A percentile compares a stretch with the other conserved stretches of the same genome.
phyloP scores from a whole-genome alignment of 2,888 invertebrate genomes.

The Amiota communis region DNA sequence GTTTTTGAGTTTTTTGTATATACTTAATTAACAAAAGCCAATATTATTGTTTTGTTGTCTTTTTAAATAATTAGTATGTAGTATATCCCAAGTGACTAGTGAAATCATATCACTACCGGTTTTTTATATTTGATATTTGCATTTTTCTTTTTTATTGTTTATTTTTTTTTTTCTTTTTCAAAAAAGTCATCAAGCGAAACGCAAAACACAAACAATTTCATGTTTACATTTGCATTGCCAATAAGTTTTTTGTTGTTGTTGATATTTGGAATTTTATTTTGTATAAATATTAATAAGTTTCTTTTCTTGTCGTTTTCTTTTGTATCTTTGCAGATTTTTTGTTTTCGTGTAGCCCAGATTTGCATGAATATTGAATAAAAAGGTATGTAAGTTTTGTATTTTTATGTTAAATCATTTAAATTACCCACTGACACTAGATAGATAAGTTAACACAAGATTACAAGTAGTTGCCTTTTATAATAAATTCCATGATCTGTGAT shows the following conservation, averaged over 20 bases:
- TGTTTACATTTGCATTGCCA: slow-evolving; percentile 20
- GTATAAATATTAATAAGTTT: slow-evolving; percentile 23
- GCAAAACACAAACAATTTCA: not conserved
- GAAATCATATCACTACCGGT: slow-evolving; percentile 4
- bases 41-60: not conserved
- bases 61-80: not conserved
- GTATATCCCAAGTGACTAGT: not conserved
- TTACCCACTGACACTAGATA: too few species aligned
- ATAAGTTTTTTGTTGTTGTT: slow-evolving; percentile 33
- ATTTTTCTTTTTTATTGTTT: not conserved
- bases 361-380: slow-evolving; percentile 60
- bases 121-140: slow-evolving; percentile 5
- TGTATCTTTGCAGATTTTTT: slow-evolving; percentile 14
- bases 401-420: too few species aligned
- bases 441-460: too few species aligned
- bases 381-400: slow-evolving; percentile 48
- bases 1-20: slow-evolving; percentile 11
- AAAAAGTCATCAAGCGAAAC: slow-evolving; percentile 13
- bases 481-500: too few species aligned
- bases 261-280: slow-evolving; percentile 3
- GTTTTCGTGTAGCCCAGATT: slow-evolving; percentile 25
- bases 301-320: slow-evolving; percentile 55
- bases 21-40: slow-evolving; percentile 17
- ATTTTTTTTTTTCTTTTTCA: not conserved
- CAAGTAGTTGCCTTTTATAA: too few species aligned